Evolutionary conservation across 2,888 invertebrate genomes (phyloP), one percentile per base, ranked within the genome.

Genomic region (Metopia argyrocephala): DNA sequence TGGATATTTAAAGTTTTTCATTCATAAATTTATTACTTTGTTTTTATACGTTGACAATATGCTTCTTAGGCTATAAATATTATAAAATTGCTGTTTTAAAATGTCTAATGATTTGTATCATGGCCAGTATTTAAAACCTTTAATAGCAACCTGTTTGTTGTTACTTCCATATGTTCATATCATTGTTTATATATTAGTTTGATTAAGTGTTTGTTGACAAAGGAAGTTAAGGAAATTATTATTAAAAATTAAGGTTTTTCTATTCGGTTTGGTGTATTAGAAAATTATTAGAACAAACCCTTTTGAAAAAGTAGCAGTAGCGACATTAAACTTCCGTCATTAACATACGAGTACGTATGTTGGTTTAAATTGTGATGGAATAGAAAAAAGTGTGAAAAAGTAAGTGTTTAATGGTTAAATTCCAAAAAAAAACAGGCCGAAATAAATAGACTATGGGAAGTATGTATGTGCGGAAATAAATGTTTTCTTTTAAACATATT

Each of bases 141-240:
- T 3, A 6, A 18, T 9, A 27, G 45, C 69, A 65, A 79, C 66
- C 59, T 79, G 61, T n/a, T n/a, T n/a, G n/a, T 59, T 62, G 79
- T 70, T 25, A 61, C 62, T 56, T 71, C 48, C 69, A 74, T 65
- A 75, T 70, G 65, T 59, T 20, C 18, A 12, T 45, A 64, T 56
- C 64, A 18, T 50, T 52, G 62, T 5, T 38, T 46, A 7, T 25
- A 46, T 59, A 25, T 52, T 23, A 12, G 69, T 20, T 18, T 23
- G 4, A 48, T 57, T 20, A n/a, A n/a, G n/a, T 38, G 21, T 20
- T 71, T 64, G n/a, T 46, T 18, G 6, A 5, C 15, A 61, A 75
- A 80, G 79, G 79, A 80, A 80, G 71, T 80, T 46, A 45, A 46
- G 57, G 57, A 76, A 73, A 76, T 73, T 71, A 71, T 76, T 66